A percentile compares a stretch with the other conserved stretches of the same genome.
Evolutionary conservation across 1,140 invertebrate genomes (phyloP).

Genomic region (Daktulosphaira vitifoliae): DNA sequence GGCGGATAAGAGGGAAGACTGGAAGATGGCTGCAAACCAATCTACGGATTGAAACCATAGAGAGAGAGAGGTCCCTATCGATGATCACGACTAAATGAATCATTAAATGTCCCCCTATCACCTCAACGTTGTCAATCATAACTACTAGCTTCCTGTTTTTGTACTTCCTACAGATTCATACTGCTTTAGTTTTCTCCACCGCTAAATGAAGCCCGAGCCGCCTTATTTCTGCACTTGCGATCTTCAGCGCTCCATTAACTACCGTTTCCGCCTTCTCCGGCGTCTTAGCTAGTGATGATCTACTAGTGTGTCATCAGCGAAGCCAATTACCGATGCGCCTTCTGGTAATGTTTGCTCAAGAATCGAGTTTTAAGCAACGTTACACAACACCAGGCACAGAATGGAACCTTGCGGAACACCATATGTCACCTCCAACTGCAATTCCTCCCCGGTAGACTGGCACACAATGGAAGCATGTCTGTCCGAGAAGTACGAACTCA

Average conservation of each 20-base stretch:
- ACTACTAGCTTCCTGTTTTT: background rate
- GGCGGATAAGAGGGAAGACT: no score
- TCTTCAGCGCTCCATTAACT: background rate
- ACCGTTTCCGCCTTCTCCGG: background rate
- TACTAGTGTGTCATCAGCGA: background rate
- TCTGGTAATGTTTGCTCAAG: background rate
- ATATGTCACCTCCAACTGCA: no score
- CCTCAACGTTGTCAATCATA: no score
- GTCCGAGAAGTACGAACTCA: background rate
- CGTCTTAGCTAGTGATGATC: background rate
- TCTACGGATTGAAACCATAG: no score
- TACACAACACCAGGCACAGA: background rate
- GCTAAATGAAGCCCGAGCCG: background rate
- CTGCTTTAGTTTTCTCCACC: background rate
- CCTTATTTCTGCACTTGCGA: no score
- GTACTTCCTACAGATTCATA: background rate
- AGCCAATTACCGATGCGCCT: background rate
- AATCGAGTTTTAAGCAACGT: background rate
- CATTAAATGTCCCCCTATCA: no score
- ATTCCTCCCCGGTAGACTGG: background rate
- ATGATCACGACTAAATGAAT: no score
- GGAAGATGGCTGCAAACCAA: no score
- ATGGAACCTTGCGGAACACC: constrained; percentile 1
- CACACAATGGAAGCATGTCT: no score
- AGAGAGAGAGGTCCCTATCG: no score